Evolutionary conservation across 2,888 invertebrate genomes (phyloP).

Genomic region (Thymelicus lineola): DNA sequence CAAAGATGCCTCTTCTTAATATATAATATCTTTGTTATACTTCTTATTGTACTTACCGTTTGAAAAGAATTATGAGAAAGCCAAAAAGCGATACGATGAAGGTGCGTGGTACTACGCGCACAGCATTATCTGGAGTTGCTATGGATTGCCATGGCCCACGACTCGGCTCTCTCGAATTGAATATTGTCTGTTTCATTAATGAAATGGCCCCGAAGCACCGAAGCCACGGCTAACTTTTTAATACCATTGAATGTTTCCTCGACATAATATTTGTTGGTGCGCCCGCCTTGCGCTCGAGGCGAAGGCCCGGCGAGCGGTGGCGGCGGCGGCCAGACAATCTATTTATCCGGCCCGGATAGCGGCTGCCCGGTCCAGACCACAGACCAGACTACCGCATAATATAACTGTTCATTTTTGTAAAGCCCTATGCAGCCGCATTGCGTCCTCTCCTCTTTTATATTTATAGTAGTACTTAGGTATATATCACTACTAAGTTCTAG

Average conservation of each 20-base stretch:
- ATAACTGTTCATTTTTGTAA: constrained; percentile 4
- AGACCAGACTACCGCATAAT: not conserved
- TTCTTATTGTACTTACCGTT: too few species aligned
- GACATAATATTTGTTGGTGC: not conserved
- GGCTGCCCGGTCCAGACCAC: not conserved
- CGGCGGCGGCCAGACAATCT: not conserved
- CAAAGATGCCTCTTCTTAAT: too few species aligned
- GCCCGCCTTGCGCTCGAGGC: not conserved
- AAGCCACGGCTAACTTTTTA: not conserved
- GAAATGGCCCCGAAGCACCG: not conserved
- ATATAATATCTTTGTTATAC: too few species aligned
- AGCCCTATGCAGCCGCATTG: not conserved
- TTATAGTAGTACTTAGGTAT: too few species aligned
- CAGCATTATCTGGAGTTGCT: too few species aligned
- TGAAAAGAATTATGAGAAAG: too few species aligned
- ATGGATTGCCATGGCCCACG: too few species aligned
- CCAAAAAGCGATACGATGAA: too few species aligned
- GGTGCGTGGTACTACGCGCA: too few species aligned
- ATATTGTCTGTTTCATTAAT: too few species aligned
- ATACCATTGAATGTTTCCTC: not conserved
- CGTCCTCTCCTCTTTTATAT: not conserved
- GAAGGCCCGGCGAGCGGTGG: not conserved
- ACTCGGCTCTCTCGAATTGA: too few species aligned
- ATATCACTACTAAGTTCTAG: too few species aligned
- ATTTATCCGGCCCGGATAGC: not conserved